phyloP scores from a whole-genome alignment of 2,888 invertebrate species.

The Sialis fuliginosa region DNA sequence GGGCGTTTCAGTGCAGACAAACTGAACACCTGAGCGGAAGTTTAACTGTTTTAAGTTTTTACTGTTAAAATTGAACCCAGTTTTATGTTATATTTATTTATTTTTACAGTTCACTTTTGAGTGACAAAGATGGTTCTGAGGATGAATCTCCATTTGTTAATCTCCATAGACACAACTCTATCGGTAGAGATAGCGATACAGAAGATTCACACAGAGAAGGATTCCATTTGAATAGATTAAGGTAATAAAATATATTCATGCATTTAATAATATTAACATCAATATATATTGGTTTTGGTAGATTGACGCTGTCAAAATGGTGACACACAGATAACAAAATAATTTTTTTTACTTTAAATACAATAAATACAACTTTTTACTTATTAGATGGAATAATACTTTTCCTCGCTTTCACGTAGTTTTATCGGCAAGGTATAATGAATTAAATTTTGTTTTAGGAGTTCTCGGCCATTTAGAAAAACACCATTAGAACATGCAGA shows the following conservation, averaged over 20 bases:
- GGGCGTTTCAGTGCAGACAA: too few species aligned
- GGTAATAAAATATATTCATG: slow-evolving; percentile 23
- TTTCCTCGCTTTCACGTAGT: background rate
- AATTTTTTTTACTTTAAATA: background rate
- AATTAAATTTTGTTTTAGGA: slow-evolving; percentile 24
- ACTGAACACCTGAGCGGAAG: too few species aligned
- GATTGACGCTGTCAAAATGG: background rate
- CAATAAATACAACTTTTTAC: background rate
- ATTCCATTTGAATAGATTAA: slow-evolving; percentile 47
- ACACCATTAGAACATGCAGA: slow-evolving; percentile 53
- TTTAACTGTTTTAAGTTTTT: too few species aligned
- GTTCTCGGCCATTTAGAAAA: slow-evolving; percentile 47
- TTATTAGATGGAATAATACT: too few species aligned
- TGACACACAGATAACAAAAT: background rate
- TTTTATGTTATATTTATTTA: background rate
- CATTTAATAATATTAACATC: too few species aligned
- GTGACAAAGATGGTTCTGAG: slow-evolving; percentile 46
- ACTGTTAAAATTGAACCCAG: too few species aligned
- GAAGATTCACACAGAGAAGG: slow-evolving; percentile 28
- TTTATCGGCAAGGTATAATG: background rate
- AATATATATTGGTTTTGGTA: too few species aligned
- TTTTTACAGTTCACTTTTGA: slow-evolving; percentile 39
- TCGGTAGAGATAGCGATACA: slow-evolving; percentile 38
- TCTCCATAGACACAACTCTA: slow-evolving; percentile 36
- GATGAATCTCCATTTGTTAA: slow-evolving; percentile 44